phyloP scores from a whole-genome alignment of 2,888 invertebrate genomes.

The Patella caerulea region DNA sequence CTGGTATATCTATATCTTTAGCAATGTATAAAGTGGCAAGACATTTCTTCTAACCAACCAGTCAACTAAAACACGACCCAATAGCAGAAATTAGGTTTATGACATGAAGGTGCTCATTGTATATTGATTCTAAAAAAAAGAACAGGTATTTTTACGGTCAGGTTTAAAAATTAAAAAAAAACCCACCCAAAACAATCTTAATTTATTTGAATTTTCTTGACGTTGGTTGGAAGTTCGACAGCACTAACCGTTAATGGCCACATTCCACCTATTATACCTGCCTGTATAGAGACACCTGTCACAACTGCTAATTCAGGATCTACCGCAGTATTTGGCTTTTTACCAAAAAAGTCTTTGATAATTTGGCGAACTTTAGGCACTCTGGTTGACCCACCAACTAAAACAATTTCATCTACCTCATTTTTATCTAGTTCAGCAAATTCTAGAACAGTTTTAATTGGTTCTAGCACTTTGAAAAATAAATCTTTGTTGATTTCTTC shows the following conservation, averaged over 20 bases:
- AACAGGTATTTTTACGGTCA: no score
- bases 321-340: conserved; percentile 63
- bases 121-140: no score
- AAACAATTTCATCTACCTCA: conserved; percentile 73
- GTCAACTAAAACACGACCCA: no score
- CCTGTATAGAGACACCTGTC: conserved; percentile 74
- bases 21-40: no score
- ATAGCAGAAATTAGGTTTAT: no score
- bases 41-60: no score
- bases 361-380: conserved; percentile 72
- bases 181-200: conserved; percentile 10
- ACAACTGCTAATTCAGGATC: conserved; percentile 75
- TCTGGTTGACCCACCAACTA: conserved; percentile 74
- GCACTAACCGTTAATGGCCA: conserved; percentile 74
- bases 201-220: conserved; percentile 65
- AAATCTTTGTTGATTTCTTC: conserved; percentile 72
- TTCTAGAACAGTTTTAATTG: conserved; percentile 71
- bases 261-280: conserved; percentile 74
- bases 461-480: conserved; percentile 71
- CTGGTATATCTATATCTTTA: no score
- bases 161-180: not conserved
- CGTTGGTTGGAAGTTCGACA: conserved; percentile 65
- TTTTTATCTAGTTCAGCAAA: conserved; percentile 63
- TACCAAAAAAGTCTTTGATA: conserved; percentile 71
- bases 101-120: no score